Evolutionary conservation across 2,888 invertebrate genomes (phyloP), one percentile per base, ranked within the genome.

Genomic region (Phorcus lineatus): DNA sequence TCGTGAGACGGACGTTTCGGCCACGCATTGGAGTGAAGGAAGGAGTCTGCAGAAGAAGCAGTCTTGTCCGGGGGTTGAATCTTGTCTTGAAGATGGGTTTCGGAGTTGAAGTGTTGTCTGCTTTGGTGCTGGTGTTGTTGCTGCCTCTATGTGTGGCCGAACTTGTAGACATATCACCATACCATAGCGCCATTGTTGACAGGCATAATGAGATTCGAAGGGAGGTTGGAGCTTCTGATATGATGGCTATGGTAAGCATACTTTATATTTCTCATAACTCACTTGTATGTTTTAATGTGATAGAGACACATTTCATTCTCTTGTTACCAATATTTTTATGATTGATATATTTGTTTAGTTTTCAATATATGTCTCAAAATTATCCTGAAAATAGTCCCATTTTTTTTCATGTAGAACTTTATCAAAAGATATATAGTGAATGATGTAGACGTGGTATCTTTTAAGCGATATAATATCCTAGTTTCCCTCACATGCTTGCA

Each of bases 171-270:
- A 47, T 81, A 36, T 77, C 22, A 0, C 70, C 28, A 16, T 80
- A 81, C 74, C 75, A 78, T n/a, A 54, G 77, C 22, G 31, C 74
- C 47, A 57, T 84, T 7, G 40, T 84, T n/a, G 77, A 82, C 40
- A 54, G 76, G n/a, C 84, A 84, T 40, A 84, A 84, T 70, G 81
- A 77, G 7, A 80, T 80, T 54, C 78, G 84, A 77, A 2, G 74
- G 36, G 53, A 74, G 57, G 80, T 82, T 57, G 62, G 74, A 1
- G 80, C 78, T 22, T 74, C 84, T 3, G 78, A 82, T 52, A 84
- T 84, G 79, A 70, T 80, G 6, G 75, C 78, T 74, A 62, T 84
- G 80, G 84, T 82, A 78, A 62, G 80, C 57, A 81, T 75, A 17
- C 17, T 19, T 54, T 4, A 4, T 36, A 36, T 36, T 36, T 7